phyloP scores from a whole-genome alignment of 2,888 invertebrate genomes.

The Nezara viridula region DNA sequence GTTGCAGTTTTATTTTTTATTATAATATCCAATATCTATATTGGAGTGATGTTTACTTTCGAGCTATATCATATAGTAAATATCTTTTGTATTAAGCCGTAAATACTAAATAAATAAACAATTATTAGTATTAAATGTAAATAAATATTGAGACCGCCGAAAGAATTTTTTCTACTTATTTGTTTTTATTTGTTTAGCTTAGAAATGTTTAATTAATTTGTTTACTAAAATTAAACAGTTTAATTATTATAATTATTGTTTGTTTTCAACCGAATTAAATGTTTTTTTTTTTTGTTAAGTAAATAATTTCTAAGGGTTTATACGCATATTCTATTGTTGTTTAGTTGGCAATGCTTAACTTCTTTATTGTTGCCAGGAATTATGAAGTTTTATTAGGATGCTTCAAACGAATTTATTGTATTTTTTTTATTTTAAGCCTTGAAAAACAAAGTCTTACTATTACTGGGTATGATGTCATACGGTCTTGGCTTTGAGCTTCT shows the following conservation, averaged over 20 bases:
- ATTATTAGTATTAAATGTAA: not conserved
- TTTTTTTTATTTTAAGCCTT: conserved; percentile 33
- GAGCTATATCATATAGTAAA: not conserved
- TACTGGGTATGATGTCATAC: conserved; percentile 31
- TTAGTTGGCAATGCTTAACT: not conserved
- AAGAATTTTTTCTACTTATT: not conserved
- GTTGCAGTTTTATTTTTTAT: not conserved
- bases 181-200: not conserved
- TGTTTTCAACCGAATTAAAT: too few relatives aligned
- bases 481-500: not conserved
- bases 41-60: not conserved
- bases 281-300: too few relatives aligned
- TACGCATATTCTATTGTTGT: not conserved
- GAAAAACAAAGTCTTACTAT: conserved; percentile 25
- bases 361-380: not conserved
- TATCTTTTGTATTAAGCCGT: not conserved
- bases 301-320: not conserved
- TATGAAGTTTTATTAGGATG: not conserved
- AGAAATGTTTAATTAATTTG: not conserved
- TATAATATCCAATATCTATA: not conserved
- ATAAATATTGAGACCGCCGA: not conserved
- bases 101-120: not conserved
- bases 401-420: not conserved
- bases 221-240: not conserved
- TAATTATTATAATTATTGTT: not conserved